These are phyloP conservation scores for Pseudolaguvia tuberculata DNA, from an alignment of 2,113 vertebrate genomes.

Conservation along the genomic window DNA sequence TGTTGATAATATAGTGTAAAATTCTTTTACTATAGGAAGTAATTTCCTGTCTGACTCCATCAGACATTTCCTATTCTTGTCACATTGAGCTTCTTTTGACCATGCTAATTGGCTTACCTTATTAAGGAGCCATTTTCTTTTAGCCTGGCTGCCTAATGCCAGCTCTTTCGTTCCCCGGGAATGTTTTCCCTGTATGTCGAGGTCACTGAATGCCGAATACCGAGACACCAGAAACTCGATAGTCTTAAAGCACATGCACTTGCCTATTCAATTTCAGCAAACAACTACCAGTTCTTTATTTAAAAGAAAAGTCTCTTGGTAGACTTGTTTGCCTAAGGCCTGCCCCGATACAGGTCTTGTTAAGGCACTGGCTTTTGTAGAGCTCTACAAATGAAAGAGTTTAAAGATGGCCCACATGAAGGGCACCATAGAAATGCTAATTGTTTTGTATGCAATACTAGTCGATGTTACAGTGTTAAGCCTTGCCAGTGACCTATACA, in stretches of 20 bases:
- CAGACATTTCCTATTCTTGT: slow-evolving; percentile 45
- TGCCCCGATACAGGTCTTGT: slow-evolving; percentile 46
- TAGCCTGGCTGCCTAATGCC: slow-evolving; percentile 63
- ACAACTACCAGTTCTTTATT: slow-evolving; percentile 43
- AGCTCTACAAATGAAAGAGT: slow-evolving; percentile 20
- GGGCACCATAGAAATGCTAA: slow-evolving; percentile 51
- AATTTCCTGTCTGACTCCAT: slow-evolving; percentile 25
- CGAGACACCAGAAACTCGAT: slow-evolving; percentile 44
- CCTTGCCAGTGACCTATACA: slow-evolving; percentile 40
- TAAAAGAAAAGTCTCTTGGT: slow-evolving; percentile 11
- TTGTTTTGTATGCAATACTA: slow-evolving; percentile 50
- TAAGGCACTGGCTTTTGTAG: slow-evolving; percentile 52
- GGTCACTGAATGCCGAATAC: slow-evolving; percentile 60
- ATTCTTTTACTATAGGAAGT: background rate
- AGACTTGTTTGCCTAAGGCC: slow-evolving; percentile 58
- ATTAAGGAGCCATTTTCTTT: slow-evolving; percentile 70
- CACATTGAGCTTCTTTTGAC: slow-evolving; percentile 52
- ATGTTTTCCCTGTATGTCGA: slow-evolving; percentile 59
- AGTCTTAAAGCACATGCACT: slow-evolving; percentile 35
- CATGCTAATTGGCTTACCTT: slow-evolving; percentile 69
- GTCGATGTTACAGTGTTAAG: slow-evolving; percentile 33
- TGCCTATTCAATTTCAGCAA: slow-evolving; percentile 53
- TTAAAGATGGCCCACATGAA: slow-evolving; percentile 33
- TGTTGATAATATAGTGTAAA: background rate
- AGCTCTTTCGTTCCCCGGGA: slow-evolving; percentile 61